phyloP scores from a whole-genome alignment of 2,888 invertebrate genomes.

The Helicoverpa assulta region DNA sequence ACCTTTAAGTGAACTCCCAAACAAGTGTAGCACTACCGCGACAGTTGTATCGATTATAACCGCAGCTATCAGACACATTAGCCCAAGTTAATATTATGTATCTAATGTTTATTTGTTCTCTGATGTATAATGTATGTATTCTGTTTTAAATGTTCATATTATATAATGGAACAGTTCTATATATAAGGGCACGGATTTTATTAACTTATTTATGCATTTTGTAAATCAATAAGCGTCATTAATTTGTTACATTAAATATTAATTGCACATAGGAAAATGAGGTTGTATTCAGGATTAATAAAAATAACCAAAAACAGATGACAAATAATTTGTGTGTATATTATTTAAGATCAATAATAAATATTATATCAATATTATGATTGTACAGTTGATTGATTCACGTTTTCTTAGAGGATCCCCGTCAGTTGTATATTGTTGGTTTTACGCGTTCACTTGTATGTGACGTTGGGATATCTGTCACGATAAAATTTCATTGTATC shows the following conservation, averaged over 20 bases:
- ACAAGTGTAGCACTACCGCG: constrained; percentile 29
- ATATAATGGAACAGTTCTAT: constrained; percentile 79
- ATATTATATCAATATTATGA: constrained; percentile 81
- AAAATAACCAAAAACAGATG: constrained; percentile 80
- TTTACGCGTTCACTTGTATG: constrained; percentile 76
- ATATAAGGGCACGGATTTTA: constrained; percentile 84
- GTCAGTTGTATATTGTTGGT: constrained; percentile 80
- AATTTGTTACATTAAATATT: constrained; percentile 80
- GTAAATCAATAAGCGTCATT: constrained; percentile 75
- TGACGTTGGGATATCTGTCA: constrained; percentile 79
- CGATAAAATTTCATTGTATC: constrained; percentile 86
- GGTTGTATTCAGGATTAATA: constrained; percentile 87
- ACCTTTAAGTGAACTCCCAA: constrained; percentile 68
- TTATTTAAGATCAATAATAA: constrained; percentile 84
- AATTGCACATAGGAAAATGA: constrained; percentile 89
- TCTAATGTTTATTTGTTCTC: constrained; percentile 50
- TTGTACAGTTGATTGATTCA: constrained; percentile 85
- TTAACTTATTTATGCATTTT: constrained; percentile 69
- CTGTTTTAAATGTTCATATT: constrained; percentile 66
- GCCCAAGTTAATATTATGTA: constrained; percentile 51
- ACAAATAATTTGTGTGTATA: constrained; percentile 90
- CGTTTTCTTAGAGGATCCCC: constrained; percentile 77
- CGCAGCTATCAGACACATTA: constrained; percentile 52
- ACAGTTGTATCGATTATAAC: constrained; percentile 23
- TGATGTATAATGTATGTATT: constrained; percentile 70